Base-by-base conservation (phyloP, 2,888 invertebrate genomes). In the Drosophila prolongata region DNA sequence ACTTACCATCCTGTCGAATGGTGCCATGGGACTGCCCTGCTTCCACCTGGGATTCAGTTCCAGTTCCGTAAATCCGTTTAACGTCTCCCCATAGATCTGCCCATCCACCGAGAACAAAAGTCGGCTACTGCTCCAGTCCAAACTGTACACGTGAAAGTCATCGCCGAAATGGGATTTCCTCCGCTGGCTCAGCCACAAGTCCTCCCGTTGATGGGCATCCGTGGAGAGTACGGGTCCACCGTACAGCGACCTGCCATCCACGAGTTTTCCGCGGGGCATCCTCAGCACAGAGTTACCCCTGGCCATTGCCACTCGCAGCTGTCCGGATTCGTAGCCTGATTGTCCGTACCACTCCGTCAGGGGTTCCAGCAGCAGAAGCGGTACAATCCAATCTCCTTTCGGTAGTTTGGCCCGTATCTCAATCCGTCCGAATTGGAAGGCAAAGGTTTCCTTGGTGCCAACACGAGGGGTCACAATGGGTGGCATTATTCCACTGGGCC, bases 341-440 rank as follows among this genome's bases (percentile, higher is more conserved):
- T 76, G 93, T 92, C 76, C 94, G 35, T 86, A 84, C 27, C 73
- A 70, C 13, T 82, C 80, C 40, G 78, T 93, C 8, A 93, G 91
- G 0, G 96, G 95, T 80, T 95, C 94, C 84, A 96, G 86, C 65
- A 93, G 94, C 16, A 96, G 92, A 79, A 94, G 93, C 55, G 97
- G 96, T 84, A 16, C 34, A 30, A 96, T 92, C 97, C 96, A 96
- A 89, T 96, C 95, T 0, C 96, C 96, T 73, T 93, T 93, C 0
- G 96, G 96, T 24, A 97, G 86, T 90, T 95, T 95, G 0, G 96
- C 96, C 24, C 94, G 93, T 3, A 96, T 92, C 84, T 95, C 94
- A 13, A 96, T 92, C 42, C 92, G 93, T 11, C 96, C 96, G 87
- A 95, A 96, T 10, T 93, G 93, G 80, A 96, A 96, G 6, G 93